Base-by-base conservation (phyloP, 2,888 invertebrate genomes). In the Spisula subtruncata region DNA sequence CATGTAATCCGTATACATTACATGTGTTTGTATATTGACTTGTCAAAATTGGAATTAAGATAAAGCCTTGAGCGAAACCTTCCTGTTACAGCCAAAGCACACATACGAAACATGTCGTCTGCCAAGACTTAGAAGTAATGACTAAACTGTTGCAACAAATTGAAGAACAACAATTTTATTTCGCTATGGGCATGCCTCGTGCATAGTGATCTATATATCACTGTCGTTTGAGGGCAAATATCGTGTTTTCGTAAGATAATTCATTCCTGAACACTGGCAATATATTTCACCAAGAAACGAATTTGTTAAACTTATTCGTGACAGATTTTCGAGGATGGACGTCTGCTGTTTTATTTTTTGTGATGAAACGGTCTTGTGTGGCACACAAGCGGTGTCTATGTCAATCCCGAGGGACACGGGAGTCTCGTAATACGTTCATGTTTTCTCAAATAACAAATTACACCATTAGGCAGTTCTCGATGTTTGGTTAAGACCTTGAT, bases 401-500 rank as follows among this genome's bases (percentile, higher is more conserved):
- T 80, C 85, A 80, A 46, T 29, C 87, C 83, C 79, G 29, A 32
- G 54, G 87, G 83, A 41, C 46, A 41, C 35, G 79, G 25, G 12
- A 35, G 25, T 20, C 80, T 83, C 71, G 25, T 35, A 35, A 75
- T 75, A 51, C n/a, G 79, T 56, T 83, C 87, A 56, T 83, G 75
- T 83, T 75, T 85, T 82, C 89, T 89, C 86, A 75, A 83, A 79
- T 83, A 86, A 89, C 85, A 89, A 89, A 85, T 89, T 86, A 83
- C 84, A 56, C 82, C 86, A 89, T 89, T 82, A 80, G 83, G 75
- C 87, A n/a, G 81, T 82, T 87, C 87, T 51, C 81, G 83, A 41
- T 83, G 82, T 83, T 83, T 75, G 75, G 29, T 48, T 82, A 82
- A 79, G 32, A 41, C 82, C 81, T 71, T 71, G 51, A 71, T 83